Conservation (phyloP, 2,888 invertebrate species). For the Philereme transversata region DNA sequence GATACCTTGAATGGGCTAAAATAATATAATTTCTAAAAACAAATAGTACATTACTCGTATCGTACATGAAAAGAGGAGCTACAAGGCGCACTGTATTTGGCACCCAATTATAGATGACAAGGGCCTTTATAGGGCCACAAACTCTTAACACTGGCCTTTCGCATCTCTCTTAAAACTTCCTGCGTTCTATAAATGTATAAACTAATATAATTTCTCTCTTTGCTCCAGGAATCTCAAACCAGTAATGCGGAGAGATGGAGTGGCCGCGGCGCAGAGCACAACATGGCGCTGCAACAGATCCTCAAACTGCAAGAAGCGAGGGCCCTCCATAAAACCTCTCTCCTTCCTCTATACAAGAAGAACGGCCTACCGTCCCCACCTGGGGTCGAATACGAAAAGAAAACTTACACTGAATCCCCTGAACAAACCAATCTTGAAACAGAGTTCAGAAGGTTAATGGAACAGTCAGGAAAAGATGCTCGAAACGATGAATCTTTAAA, state of each 20-base stretch:
- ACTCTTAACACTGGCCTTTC: no score
- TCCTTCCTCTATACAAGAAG: conserved; percentile 77
- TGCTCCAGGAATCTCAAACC: conserved; percentile 91
- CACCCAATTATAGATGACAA: no score
- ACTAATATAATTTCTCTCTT: conserved; percentile 41
- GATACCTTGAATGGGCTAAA: no score
- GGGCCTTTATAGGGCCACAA: no score
- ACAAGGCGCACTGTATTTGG: no score
- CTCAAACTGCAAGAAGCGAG: conserved; percentile 95
- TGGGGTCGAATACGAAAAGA: conserved; percentile 66
- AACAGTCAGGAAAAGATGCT: conserved; percentile 80
- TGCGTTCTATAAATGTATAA: neutral
- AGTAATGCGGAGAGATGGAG: conserved; percentile 94
- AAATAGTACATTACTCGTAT: no score
- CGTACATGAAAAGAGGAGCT: no score
- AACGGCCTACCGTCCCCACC: conserved; percentile 79
- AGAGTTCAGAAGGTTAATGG: conserved; percentile 83
- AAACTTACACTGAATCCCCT: conserved; percentile 67
- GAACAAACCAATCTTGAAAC: conserved; percentile 82
- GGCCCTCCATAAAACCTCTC: conserved; percentile 85
- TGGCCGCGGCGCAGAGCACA: conserved; percentile 95
- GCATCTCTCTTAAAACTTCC: no score
- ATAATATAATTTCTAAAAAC: no score
- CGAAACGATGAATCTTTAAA: conserved; percentile 71
- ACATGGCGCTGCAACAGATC: conserved; percentile 95